These are phyloP conservation scores for Tretioscincus oriximinensis DNA, from an alignment of 2,113 vertebrate species.

Conservation along the genomic window DNA sequence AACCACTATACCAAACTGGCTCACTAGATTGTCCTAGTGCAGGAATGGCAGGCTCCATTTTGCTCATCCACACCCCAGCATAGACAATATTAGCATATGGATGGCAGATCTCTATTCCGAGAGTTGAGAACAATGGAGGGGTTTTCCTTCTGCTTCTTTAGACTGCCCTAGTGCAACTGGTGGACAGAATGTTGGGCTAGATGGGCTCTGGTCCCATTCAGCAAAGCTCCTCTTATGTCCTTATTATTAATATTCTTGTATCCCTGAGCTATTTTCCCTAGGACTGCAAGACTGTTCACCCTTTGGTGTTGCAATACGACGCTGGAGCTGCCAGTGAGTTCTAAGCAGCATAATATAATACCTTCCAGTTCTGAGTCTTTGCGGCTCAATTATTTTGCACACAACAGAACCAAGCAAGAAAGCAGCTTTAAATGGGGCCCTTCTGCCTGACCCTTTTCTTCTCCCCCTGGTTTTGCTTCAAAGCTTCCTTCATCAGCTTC, in stretches of 20 bases:
- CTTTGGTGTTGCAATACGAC: slow-evolving; percentile 20
- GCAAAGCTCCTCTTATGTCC: too few species aligned
- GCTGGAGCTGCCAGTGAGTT: neutral
- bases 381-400: slow-evolving; percentile 30
- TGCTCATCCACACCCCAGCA: too few species aligned
- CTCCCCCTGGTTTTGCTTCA: slow-evolving; percentile 10
- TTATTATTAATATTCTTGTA: neutral
- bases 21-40: too few species aligned
- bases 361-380: slow-evolving; percentile 4
- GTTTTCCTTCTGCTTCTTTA: too few species aligned
- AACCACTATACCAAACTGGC: too few species aligned
- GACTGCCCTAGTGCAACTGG: too few species aligned
- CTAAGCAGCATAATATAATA: slow-evolving; percentile 18
- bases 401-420: slow-evolving; percentile 14
- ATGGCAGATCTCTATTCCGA: too few species aligned
- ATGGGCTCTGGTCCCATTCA: too few species aligned
- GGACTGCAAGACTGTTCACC: neutral
- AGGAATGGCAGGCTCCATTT: too few species aligned
- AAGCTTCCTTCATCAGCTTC: neutral
- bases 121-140: too few species aligned
- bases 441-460: slow-evolving; percentile 1
- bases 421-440: slow-evolving; percentile 2
- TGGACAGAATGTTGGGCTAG: too few species aligned
- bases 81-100: too few species aligned
- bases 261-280: slow-evolving; percentile 12